Base-by-base conservation (phyloP, 2,113 vertebrate species). In the Gopherus flavomarginatus region DNA sequence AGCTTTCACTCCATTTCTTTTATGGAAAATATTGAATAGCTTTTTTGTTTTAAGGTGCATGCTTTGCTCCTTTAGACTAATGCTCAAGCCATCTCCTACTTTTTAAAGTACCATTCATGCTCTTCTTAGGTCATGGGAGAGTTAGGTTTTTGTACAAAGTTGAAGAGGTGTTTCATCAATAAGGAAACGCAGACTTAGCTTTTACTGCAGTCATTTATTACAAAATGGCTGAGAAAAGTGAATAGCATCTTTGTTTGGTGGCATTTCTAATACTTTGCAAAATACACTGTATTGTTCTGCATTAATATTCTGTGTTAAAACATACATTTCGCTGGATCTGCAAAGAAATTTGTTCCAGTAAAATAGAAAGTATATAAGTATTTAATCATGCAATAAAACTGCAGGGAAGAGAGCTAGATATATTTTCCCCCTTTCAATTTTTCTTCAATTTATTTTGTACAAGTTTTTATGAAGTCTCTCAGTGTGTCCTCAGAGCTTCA, bases 141-240 rank as follows among this genome's bases (percentile, higher is more conserved):
- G 93, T 92, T 90, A 94, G 89, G 42, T 96, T 91, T 94, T 95
- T 85, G 29, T 88, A 92, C 94, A 95, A 92, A 94, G 96, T 94
- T 80, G 69, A 95, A 84, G 53, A 94, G 53, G 53, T 92, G 83
- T 88, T 89, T 96, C 93, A 93, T 96, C 96, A 97, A 97, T 69
- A 96, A 97, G 81, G 62, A 96, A 96, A 96, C 72, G 57, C 5
- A 8, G 83, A 91, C 35, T 80, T 96, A 87, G 87, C 42, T 97
- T 98, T 95, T 92, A 96, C 90, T 94, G 89, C 56, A 92, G 92
- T 87, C 87, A 94, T 96, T 97, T 97, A 85, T 97, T 92, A 97
- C 90, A 93, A 79, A 97, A 92, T 88, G 59, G 93, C 85, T 91
- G 90, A 86, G 90, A 69, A 86, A 93, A 96, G 53, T 50, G 86